Evolutionary conservation across 2,888 invertebrate species (phyloP).

Genomic region (Agrilus biguttatus): DNA sequence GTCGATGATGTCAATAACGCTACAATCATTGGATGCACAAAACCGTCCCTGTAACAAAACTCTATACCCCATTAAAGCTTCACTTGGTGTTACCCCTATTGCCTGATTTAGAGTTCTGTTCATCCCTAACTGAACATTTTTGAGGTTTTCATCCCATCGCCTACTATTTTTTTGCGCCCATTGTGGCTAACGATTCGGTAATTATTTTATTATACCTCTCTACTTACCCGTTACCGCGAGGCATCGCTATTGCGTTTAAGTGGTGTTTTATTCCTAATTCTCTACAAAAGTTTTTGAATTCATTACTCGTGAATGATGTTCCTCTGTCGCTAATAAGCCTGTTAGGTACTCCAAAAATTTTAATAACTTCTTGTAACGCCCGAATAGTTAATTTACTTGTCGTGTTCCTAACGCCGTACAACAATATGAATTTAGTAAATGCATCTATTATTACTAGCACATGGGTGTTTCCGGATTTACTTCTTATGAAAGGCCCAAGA

Average conservation of each 20-base stretch:
- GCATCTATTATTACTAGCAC: conserved; percentile 6
- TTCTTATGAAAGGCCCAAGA: conserved; percentile 3
- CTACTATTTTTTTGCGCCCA: conserved; percentile 1
- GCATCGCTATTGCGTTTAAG: not conserved
- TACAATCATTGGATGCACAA: not conserved
- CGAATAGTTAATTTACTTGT: not conserved
- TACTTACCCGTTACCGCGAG: conserved; percentile 1
- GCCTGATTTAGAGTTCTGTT: not conserved
- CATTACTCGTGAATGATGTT: conserved; percentile 4
- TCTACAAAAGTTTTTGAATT: conserved; percentile 5
- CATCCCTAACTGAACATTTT: not conserved
- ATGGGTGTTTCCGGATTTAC: conserved; percentile 1
- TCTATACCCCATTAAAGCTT: conserved; percentile 6
- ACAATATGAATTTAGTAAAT: conserved; percentile 1
- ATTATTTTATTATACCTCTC: not conserved
- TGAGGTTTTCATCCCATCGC: not conserved
- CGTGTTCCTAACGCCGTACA: not conserved
- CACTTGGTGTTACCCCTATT: conserved; percentile 6
- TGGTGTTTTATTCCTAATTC: conserved; percentile 2
- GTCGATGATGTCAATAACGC: conserved; percentile 6
- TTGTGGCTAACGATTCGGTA: not conserved
- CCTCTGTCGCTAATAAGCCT: conserved; percentile 4
- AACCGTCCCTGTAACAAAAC: conserved; percentile 1
- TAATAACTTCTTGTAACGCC: conserved; percentile 3
- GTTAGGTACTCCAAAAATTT: conserved; percentile 4